Evolutionary conservation across 2,113 vertebrate species (phyloP).

Genomic region (Ammodytes marinus): DNA sequence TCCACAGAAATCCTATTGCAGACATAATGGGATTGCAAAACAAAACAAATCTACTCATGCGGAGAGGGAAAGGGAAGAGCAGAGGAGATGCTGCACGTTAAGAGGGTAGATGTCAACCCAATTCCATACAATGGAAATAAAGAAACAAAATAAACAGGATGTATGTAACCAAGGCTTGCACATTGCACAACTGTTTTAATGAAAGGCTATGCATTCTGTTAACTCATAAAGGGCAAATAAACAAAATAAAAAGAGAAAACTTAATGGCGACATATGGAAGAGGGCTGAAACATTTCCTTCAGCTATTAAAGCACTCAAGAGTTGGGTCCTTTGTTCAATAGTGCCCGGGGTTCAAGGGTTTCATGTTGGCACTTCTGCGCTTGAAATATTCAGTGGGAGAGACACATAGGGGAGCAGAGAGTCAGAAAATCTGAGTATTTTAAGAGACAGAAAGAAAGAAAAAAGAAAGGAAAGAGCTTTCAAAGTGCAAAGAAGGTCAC

Average conservation of each 20-base stretch:
- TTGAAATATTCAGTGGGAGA: constrained; percentile 72
- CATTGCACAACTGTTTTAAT: constrained; percentile 26
- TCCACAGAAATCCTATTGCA: constrained; percentile 84
- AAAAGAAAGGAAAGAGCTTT: constrained; percentile 4
- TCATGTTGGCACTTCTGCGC: constrained; percentile 34
- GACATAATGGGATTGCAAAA: constrained; percentile 83
- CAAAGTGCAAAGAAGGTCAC: constrained; percentile 50
- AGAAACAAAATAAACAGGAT: not conserved
- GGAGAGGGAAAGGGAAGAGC: constrained; percentile 42
- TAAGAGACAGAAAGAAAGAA: not conserved
- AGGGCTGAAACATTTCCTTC: constrained; percentile 63
- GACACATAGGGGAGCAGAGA: constrained; percentile 44
- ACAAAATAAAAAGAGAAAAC: constrained; percentile 17
- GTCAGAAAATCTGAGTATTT: constrained; percentile 31
- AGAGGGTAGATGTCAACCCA: constrained; percentile 22
- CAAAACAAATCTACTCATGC: constrained; percentile 64
- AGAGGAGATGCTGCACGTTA: constrained; percentile 22
- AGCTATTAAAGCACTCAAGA: constrained; percentile 76
- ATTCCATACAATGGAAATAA: constrained; percentile 13
- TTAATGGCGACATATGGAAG: constrained; percentile 37
- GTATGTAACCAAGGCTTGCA: not conserved
- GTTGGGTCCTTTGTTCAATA: constrained; percentile 56
- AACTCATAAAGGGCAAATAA: constrained; percentile 42
- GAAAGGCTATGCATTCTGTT: constrained; percentile 29
- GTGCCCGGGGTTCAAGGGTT: constrained; percentile 60